Base-by-base conservation (phyloP, 2,113 vertebrate genomes). In the Eleginops maclovinus region DNA sequence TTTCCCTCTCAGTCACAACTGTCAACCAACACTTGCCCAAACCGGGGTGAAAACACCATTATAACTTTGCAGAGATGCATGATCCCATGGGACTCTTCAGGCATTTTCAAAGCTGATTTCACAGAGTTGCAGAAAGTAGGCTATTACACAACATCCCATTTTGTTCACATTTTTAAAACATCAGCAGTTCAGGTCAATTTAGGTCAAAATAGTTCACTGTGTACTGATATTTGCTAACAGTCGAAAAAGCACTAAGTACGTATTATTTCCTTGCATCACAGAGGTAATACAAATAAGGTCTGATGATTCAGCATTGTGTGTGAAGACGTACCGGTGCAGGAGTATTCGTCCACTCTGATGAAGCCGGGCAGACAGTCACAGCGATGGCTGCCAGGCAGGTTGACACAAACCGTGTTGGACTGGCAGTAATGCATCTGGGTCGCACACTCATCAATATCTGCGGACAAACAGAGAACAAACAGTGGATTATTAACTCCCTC, bases 401-500 rank as follows among this genome's bases (percentile, higher is more conserved):
- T 99, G 19, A 97, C 94, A 0, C 98, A 99, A 72, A 95, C 90
- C 0, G 97, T 98, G 77, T 99, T 98, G 90, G 96, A 95, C 50
- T 97, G 97, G 80, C 98, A 99, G 31, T 98, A 99, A 90, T 99
- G 97, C 95, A 97, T 97, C 93, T 97, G 97, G 51, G 96, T 97
- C 1, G 96, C 94, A 16, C 98, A 99, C 87, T 99, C 97, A 24
- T 99, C 97, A 3, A 98, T 96, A 94, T 99, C 97, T 99, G 93
- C 44, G 44, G 63, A 69, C 75, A 93, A 17, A 87, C 83, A 82
- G 26, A 88, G 47, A 26, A 78, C 54, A 82, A 2, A 53, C 43
- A 79, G 61, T 3, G 49, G 53, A 69, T 83, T 79, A 72, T 77
- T 64, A 61, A 47, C 43, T 59, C 10, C 1, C 17, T 73, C 24